A percentile compares a stretch with the other conserved stretches of the same genome.
Conservation (phyloP, 2,888 invertebrate genomes). For the Coenonympha glycerion region DNA sequence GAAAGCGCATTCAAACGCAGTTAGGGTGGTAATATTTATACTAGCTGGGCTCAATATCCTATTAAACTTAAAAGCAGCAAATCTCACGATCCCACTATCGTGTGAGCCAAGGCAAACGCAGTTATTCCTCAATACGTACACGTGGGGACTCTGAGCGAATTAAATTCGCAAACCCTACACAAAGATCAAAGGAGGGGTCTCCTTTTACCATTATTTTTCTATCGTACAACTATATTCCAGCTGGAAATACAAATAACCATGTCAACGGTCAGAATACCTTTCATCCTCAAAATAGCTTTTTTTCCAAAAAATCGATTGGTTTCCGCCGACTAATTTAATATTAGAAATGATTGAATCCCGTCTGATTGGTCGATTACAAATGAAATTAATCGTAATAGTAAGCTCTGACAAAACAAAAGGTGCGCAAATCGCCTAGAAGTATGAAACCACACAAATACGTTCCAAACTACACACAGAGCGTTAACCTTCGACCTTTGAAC, state of each 20-base stretch:
- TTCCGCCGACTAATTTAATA: too few relatives aligned
- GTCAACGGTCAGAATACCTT: too few relatives aligned
- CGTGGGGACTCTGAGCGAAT: neutral
- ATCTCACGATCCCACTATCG: conserved; percentile 1
- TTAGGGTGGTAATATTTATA: neutral
- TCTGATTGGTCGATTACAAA: too few relatives aligned
- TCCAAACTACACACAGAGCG: too few relatives aligned
- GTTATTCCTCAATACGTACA: neutral
- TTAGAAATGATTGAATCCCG: too few relatives aligned
- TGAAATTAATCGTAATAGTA: too few relatives aligned
- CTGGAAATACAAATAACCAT: too few relatives aligned
- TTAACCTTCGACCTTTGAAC: neutral
- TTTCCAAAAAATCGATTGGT: too few relatives aligned
- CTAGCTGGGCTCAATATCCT: neutral
- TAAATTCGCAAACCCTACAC: neutral
- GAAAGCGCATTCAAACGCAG: neutral
- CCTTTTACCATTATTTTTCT: neutral
- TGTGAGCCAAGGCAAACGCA: neutral
- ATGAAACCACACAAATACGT: too few relatives aligned
- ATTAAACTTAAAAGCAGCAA: neutral
- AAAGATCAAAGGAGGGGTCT: neutral
- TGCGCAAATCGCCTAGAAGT: too few relatives aligned
- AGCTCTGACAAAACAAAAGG: neutral
- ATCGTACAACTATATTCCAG: neutral
- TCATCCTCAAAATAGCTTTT: too few relatives aligned